Evolutionary conservation across 2,113 vertebrate species (phyloP), one percentile per base, ranked within the genome.

Genomic region (Cheirogaleus medius): DNA sequence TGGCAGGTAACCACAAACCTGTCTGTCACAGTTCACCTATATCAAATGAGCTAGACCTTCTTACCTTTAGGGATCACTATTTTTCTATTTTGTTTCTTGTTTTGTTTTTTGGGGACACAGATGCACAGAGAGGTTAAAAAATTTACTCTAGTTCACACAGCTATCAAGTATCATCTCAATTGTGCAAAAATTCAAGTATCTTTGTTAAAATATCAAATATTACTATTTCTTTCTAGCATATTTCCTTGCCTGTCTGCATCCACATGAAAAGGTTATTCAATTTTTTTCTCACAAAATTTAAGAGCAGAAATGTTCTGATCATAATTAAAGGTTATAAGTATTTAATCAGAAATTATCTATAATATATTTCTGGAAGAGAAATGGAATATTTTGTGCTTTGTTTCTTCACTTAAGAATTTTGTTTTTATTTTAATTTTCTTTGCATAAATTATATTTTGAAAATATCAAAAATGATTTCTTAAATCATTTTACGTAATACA

Each of bases 391-490:
- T 76, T 81, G 5, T 90, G 6, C 21, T 10, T 89, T 37, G 20
- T 47, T 87, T 71, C 58, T 81, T 77, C 4, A 68, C 47, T 81
- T 52, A 6, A 78, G 27, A 15, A 47, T 64, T 81, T 82, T 14
- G 15, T 56, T 73, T 34, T 49, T 54, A 12, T 86, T 88, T 71
- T 74, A 71, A 47, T 32, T 87, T 95, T 80, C 56, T 90, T 94
- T 92, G 32, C 6, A 60, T 81, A 58, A 42, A 32, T 93, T 85
- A n/a, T 44, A 92, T 91, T 84, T 94, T 42, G 32, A 91, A 88
- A 39, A 84, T 66, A 58, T 54, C 32, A 74, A 71, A 18, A 92
- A 76, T 76, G 2, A 64, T 20, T 63, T 6, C 34, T 83, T 11
- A 77, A 92, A 74, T 91, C 12, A 42, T 68, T 54, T 66, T 82